phyloP scores from a whole-genome alignment of 1,140 invertebrate species.

The Belonocnema kinseyi region DNA sequence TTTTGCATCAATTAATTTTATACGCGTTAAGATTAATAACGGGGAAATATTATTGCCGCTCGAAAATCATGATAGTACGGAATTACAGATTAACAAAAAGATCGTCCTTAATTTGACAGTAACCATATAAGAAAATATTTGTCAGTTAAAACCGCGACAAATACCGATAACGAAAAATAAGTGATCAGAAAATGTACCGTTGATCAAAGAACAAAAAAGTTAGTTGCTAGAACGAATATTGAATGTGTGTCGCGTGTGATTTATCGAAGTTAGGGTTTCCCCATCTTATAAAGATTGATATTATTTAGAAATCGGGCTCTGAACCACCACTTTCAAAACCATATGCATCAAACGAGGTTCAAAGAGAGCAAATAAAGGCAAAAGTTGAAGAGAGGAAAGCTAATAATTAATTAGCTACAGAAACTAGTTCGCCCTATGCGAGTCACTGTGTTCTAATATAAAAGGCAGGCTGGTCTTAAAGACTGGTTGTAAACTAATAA shows the following conservation, averaged over 20 bases:
- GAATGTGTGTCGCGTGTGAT: slow-evolving; percentile 37
- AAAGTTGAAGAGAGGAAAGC: slow-evolving; percentile 9
- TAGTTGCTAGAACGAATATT: slow-evolving; percentile 37
- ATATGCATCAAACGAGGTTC: no score
- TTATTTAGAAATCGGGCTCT: slow-evolving; percentile 5
- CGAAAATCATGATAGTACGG: no score
- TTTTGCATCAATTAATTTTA: no score
- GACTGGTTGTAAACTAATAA: slow-evolving; percentile 58
- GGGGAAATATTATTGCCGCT: no score
- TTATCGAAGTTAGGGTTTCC: slow-evolving; percentile 41
- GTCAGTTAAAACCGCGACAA: no score
- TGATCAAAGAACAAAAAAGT: no score
- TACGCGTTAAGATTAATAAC: no score
- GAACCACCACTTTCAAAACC: no score
- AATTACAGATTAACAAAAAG: no score
- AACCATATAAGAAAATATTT: no score
- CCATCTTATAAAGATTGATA: slow-evolving; percentile 36
- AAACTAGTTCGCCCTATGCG: slow-evolving; percentile 38
- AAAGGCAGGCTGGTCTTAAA: neutral
- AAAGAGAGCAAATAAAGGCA: slow-evolving; percentile 33
- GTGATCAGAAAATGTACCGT: neutral
- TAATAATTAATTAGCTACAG: slow-evolving; percentile 34
- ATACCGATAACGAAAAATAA: no score
- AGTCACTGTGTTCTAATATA: slow-evolving; percentile 24
- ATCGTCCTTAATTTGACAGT: no score